Evolutionary conservation across 1,140 invertebrate genomes (phyloP).

Genomic region (Metaphire vulgaris): DNA sequence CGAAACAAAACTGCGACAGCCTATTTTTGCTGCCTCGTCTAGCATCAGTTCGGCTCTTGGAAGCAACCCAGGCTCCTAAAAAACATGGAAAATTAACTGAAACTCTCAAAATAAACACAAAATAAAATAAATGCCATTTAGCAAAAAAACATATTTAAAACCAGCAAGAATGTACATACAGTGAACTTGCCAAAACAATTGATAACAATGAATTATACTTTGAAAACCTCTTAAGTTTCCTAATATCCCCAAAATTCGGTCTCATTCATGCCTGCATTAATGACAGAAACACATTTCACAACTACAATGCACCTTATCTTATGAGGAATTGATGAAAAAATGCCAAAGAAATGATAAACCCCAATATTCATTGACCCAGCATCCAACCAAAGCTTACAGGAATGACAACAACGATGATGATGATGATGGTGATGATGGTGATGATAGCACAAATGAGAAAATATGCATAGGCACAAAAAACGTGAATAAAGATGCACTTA

Average conservation of each 20-base stretch:
- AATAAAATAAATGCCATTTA: background rate
- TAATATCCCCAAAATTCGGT: background rate
- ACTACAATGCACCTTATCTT: too few species aligned
- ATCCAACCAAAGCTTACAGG: too few species aligned
- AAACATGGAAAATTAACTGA: conserved; percentile 15
- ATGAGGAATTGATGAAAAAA: too few species aligned
- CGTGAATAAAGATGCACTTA: too few species aligned
- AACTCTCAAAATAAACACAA: background rate
- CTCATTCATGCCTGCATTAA: too few species aligned
- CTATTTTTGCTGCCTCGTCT: conserved; percentile 87
- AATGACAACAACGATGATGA: too few species aligned
- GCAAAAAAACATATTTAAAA: background rate
- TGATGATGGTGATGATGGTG: too few species aligned
- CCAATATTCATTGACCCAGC: too few species aligned
- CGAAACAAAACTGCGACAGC: conserved; percentile 88
- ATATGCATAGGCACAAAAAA: too few species aligned
- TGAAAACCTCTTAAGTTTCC: background rate
- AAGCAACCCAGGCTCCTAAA: conserved; percentile 67
- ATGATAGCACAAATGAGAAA: too few species aligned
- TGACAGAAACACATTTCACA: too few species aligned
- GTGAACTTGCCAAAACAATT: background rate
- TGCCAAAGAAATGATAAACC: too few species aligned
- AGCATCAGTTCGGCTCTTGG: conserved; percentile 90
- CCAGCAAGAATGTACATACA: background rate
- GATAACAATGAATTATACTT: background rate